Evolutionary conservation across 2,797 vertebrate genomes (phyloP).

Genomic region (Anolis apletophallus): DNA sequence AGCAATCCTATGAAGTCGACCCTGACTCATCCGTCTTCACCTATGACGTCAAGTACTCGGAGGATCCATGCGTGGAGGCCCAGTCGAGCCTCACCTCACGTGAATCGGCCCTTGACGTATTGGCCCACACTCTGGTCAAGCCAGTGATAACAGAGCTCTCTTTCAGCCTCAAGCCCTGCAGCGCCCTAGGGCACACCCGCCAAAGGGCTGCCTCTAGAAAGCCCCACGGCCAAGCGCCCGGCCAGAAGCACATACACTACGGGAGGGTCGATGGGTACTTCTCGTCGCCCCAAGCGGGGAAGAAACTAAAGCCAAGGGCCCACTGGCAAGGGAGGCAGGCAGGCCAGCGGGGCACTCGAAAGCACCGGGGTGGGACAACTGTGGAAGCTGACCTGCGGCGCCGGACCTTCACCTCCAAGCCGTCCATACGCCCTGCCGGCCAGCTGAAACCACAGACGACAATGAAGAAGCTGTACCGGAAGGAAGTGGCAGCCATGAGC

Average conservation of each 20-base stretch:
- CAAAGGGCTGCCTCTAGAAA: not conserved
- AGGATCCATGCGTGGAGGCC: conserved; percentile 18
- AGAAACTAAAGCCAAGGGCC: not conserved
- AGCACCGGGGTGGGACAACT: not conserved
- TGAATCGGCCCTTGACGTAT: not conserved
- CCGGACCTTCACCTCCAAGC: not conserved
- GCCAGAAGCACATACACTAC: not conserved
- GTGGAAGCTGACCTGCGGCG: conserved; percentile 23
- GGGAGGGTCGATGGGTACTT: not conserved
- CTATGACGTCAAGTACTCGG: not conserved
- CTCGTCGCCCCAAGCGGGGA: not conserved
- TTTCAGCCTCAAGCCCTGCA: not conserved
- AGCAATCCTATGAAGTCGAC: not conserved
- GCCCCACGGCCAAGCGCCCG: not conserved
- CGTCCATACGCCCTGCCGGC: not conserved
- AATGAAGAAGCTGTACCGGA: conserved; percentile 23
- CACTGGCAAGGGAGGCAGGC: not conserved
- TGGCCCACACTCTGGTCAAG: conserved; percentile 33
- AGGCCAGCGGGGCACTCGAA: not conserved
- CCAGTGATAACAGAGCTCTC: conserved; percentile 32
- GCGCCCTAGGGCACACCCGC: too few relatives aligned
- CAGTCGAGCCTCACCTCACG: not conserved
- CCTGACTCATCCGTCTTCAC: not conserved
- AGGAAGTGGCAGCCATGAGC: conserved; percentile 1
- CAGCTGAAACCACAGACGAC: conserved; percentile 20